These are phyloP conservation scores for Tupaia tana DNA, from an alignment of 2,113 vertebrate genomes.

Conservation along the genomic window DNA sequence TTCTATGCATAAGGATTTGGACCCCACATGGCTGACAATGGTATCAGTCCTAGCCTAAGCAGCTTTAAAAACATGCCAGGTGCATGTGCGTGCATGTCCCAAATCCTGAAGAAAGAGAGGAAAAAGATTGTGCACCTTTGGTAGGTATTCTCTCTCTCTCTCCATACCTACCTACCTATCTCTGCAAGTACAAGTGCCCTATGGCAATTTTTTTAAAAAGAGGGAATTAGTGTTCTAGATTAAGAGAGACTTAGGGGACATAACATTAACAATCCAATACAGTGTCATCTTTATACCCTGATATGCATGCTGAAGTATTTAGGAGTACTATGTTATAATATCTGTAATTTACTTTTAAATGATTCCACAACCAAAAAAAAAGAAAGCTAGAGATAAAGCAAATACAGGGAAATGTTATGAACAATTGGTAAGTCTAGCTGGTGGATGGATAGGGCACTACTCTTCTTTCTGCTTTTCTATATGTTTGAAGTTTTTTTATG, in stretches of 20 bases:
- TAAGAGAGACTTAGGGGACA: neutral
- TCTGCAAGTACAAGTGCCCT: no score
- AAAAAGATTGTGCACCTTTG: no score
- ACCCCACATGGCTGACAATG: no score
- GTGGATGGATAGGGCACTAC: neutral
- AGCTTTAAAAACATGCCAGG: no score
- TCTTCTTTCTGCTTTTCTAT: neutral
- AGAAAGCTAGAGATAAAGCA: neutral
- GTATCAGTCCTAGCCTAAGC: no score
- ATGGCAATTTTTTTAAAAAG: no score
- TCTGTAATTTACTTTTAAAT: constrained; percentile 27
- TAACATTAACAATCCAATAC: neutral
- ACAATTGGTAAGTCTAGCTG: neutral
- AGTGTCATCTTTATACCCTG: neutral
- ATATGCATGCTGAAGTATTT: neutral
- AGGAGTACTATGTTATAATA: neutral
- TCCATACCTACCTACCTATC: no score
- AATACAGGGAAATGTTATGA: neutral
- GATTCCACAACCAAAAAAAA: neutral
- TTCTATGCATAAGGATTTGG: no score
- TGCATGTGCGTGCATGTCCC: no score
- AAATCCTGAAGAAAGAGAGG: no score
- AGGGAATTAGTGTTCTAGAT: neutral
- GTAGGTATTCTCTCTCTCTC: no score
- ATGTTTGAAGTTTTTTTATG: constrained; percentile 19